Evolutionary conservation across 2,113 vertebrate species (phyloP), one percentile per base, ranked within the genome.

Genomic region (Cercopithecus mona): DNA sequence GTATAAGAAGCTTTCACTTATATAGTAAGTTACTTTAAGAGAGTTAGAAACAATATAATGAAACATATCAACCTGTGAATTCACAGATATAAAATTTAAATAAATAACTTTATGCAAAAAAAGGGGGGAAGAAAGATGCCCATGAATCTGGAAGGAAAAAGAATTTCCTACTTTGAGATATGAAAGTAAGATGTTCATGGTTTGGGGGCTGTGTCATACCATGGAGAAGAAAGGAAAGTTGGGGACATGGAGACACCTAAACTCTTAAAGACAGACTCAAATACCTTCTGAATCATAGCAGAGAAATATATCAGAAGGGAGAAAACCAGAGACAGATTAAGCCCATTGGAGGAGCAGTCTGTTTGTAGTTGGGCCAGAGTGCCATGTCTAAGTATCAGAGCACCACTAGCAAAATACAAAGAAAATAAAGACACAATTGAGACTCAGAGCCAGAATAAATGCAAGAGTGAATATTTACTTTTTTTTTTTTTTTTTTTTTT

Each of bases 141-240:
- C 35, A 61, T n/a, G 32, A 93, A 85, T 80, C 64, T 92, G n/a
- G 48, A 48, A 90, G 68, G 43, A 94, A 96, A 89, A 76, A 50
- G 48, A 96, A 43, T 52, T 91, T 95, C 59, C 88, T 86, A 70
- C 40, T 82, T 95, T 73, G 59, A 87, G 30, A 88, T 64, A 73
- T 45, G 9, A 38, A 78, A 64, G 25, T 73, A 92, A 82, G 73
- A 79, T 57, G 27, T 30, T 90, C 59, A 88, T 48, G 13, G 38
- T 52, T 82, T 84, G 3, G 83, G 14, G 40, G 10, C 38, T 23
- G 0, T 52, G 61, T 84, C 17, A 52, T 70, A 52, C 6, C 40
- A 45, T 61, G 13, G 61, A 80, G 38, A n/a, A 85, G 32, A 95
- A 95, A 78, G 73, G 38, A 55, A 88, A 92, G 88, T 27, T 40